Base-by-base conservation (phyloP, 2,888 invertebrate genomes). In the Leptinotarsa juncta region DNA sequence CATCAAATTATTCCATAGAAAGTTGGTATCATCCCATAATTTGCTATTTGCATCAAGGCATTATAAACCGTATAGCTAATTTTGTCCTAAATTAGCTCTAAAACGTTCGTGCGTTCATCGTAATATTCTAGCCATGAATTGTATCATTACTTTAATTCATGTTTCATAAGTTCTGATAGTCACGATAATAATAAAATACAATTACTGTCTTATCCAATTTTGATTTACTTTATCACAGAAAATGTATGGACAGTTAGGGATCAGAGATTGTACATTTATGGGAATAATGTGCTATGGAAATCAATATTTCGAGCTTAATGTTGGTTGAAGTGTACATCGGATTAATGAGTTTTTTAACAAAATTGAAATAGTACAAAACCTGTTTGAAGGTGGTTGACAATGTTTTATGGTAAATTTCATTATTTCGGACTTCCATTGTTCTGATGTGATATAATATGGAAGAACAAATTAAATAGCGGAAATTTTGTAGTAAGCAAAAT, bases 131-230 rank as follows among this genome's bases (percentile, higher is more conserved):
- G 65, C 69, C 68, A 65, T 72, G 67, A 75, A 72, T 70, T 69
- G 68, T 68, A 51, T 75, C 69, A 75, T 55, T 65, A 72, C 51
- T 70, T 66, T 57, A 70, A 66, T 73, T 72, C 65, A 49, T 69
- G 71, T 69, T 74, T 71, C 68, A 68, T 72, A 66, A 72, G 65
- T 75, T 75, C 72, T 70, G 72, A 75, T 72, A 66, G 72, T 72
- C 75, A 75, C 75, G 75, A 72, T 70, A 68, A 66, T 72, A 65
- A 75, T 75, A 75, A 75, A 72, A 72, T 66, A 71, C 69, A 71
- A 75, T 75, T 72, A 75, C 66, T 62, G 71, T 65, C 74, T 67
- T 67, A 65, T 68, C 62, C 62, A 71, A 71, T 74, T 67, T 65
- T 65, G 62, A 70, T 67, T 55, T 62, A 66, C 49, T 51, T 20